phyloP scores from a whole-genome alignment of 2,888 invertebrate genomes.

The Rhagium mordax region DNA sequence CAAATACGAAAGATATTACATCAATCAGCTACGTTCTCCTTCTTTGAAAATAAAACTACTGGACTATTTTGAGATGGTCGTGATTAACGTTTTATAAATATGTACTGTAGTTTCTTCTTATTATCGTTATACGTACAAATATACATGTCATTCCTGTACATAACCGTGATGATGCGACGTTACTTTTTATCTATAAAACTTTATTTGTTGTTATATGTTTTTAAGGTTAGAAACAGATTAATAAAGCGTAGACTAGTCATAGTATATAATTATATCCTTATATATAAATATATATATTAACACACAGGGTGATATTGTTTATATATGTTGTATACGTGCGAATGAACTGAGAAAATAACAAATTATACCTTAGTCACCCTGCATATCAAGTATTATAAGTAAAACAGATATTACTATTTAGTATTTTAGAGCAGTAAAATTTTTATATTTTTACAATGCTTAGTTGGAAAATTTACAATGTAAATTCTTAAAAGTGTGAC shows the following conservation, averaged over 20 bases:
- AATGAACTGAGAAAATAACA: background rate
- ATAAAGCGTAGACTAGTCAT: slow-evolving; percentile 21
- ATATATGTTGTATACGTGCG: slow-evolving; percentile 7
- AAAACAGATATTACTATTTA: background rate
- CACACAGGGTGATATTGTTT: slow-evolving; percentile 29
- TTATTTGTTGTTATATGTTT: slow-evolving; percentile 33
- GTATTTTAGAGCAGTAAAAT: slow-evolving; percentile 2
- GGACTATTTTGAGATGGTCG: slow-evolving; percentile 28
- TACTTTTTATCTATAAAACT: slow-evolving; percentile 30
- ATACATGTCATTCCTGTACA: slow-evolving; percentile 34
- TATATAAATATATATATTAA: background rate
- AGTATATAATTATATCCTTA: slow-evolving; percentile 1
- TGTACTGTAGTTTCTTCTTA: slow-evolving; percentile 40
- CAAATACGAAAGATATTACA: no score
- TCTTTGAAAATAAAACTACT: slow-evolving; percentile 1
- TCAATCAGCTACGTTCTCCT: background rate
- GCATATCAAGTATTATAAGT: slow-evolving; percentile 18
- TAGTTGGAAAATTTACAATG: slow-evolving; percentile 1
- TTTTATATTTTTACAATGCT: slow-evolving; percentile 21
- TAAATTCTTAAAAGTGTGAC: background rate
- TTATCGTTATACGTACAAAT: slow-evolving; percentile 34
- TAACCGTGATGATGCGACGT: slow-evolving; percentile 12
- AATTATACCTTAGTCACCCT: slow-evolving; percentile 16
- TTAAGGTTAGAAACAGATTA: slow-evolving; percentile 7
- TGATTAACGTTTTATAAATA: slow-evolving; percentile 41